Percentiles rank a stretch among this genome's conserved stretches.
Conservation (phyloP, 2,888 invertebrate species). For the Trypoxylon attenuatum region DNA sequence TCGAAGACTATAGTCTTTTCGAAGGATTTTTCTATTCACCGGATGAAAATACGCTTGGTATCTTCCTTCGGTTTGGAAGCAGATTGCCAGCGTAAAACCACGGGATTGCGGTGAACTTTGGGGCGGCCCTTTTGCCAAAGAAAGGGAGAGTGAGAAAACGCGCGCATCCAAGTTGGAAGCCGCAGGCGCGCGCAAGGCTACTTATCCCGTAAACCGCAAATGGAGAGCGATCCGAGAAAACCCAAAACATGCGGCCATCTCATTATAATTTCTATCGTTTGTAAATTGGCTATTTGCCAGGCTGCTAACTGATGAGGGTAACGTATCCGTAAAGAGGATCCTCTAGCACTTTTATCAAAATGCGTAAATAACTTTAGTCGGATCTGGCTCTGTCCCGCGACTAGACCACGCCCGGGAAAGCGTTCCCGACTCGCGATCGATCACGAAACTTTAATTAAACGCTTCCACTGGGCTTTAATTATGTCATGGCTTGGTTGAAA, state of each 20-base stretch:
- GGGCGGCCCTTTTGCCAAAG: background rate
- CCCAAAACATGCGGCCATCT: background rate
- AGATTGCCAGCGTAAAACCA: conserved; percentile 16
- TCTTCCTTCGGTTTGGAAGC: background rate
- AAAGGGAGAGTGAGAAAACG: background rate
- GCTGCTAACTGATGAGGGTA: background rate
- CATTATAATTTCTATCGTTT: conserved; percentile 13
- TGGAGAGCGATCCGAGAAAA: background rate
- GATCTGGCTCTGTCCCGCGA: no score
- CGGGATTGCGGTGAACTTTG: conserved; percentile 24
- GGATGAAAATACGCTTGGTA: background rate
- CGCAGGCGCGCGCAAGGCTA: background rate
- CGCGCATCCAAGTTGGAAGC: background rate
- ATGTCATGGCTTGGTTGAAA: no score
- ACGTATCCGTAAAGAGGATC: background rate
- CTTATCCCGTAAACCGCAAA: background rate
- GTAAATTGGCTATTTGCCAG: background rate
- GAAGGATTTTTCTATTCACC: no score
- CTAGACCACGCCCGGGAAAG: background rate
- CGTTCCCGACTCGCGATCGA: no score
- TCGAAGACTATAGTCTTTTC: no score
- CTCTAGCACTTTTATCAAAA: background rate
- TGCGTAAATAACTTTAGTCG: background rate
- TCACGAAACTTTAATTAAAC: background rate
- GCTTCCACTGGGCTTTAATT: no score